Evolutionary conservation across 1,140 invertebrate species (phyloP), one percentile per base, ranked within the genome.

Genomic region (Pseudomyrmex flavicornis): DNA sequence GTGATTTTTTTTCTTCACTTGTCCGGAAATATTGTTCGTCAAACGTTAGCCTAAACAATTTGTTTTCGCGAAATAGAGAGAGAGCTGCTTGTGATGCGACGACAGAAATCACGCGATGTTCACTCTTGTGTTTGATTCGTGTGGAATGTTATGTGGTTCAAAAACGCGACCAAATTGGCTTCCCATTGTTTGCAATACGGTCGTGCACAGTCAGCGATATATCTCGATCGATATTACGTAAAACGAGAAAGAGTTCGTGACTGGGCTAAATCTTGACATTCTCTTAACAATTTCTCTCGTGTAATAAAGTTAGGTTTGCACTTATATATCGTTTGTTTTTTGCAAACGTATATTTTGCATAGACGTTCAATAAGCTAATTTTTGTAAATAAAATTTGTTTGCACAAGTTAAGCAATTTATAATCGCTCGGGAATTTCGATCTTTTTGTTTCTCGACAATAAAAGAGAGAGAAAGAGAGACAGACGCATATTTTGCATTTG

Each of bases 231-330:
- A 79, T 69, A 46, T 46, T 13, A 58, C 9, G 9, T 10, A 9
- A 5, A 65, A 58, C 10, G 56, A 82, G 56, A 82, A 76, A 75
- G 62, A 77, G 54, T 87, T 87, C 86, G 82, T 73, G 86, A 87
- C 73, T 83, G 52, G 48, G n/a, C 48, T 79, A 52, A 83, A 82
- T 83, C 59, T 82, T 17, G 44, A 44, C 17, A 46, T 15, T 48
- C 26, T 75, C 26, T 69, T 77, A 35, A 22, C 63, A 20, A 44
- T 69, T 46, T 59, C 15, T 77, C 13, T 52, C 61, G 54, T 68
- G 46, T 35, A 75, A 63, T 26, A 44, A 68, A 69, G 35, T 46
- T 15, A 54, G 26, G 44, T 54, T 58, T 56, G 13, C 10, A 5
- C 17, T 44, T 15, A 2, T 20, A 7, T 15, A 66, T 20, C 52